Conservation (phyloP, 1,140 invertebrate species). For the Macrotrachela quadricornifera region DNA sequence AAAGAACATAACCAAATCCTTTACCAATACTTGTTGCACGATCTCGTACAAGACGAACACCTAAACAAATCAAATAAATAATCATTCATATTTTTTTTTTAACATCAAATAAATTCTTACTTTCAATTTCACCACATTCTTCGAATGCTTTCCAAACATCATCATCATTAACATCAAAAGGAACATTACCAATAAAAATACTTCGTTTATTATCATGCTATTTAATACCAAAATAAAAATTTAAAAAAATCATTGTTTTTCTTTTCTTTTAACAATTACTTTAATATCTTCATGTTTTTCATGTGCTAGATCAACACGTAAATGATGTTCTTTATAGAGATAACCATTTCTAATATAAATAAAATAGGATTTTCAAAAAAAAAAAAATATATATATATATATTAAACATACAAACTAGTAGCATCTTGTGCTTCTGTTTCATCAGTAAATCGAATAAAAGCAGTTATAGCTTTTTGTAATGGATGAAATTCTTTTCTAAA, state of each 20-base stretch:
- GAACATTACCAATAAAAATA: conserved; percentile 47
- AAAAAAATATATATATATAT: too few species aligned
- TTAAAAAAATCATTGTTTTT: not conserved
- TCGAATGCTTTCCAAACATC: not conserved
- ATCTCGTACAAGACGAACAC: conserved; percentile 46
- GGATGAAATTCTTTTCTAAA: conserved; percentile 45
- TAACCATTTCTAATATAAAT: conserved; percentile 36
- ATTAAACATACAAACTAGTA: conserved; percentile 28
- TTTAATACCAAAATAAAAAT: conserved; percentile 7
- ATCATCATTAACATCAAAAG: conserved; percentile 37
- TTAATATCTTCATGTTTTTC: conserved; percentile 12
- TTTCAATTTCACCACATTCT: not conserved
- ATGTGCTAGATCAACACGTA: conserved; percentile 38
- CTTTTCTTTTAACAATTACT: not conserved
- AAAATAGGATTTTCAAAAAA: not conserved
- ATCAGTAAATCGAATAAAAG: conserved; percentile 40
- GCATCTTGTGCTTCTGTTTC: conserved; percentile 37
- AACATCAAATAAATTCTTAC: not conserved
- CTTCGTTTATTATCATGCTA: conserved; percentile 39
- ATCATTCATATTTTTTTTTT: too few species aligned
- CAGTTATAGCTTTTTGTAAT: conserved; percentile 38
- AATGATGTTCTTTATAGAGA: conserved; percentile 38
- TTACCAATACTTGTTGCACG: conserved; percentile 44
- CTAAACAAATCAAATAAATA: too few species aligned
- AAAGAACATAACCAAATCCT: conserved; percentile 40